A percentile compares a stretch with the other conserved stretches of the same genome.
These are phyloP conservation scores for Tryphoninae sp. DNA, from an alignment of 2,888 invertebrate genomes.

Conservation along the genomic window DNA sequence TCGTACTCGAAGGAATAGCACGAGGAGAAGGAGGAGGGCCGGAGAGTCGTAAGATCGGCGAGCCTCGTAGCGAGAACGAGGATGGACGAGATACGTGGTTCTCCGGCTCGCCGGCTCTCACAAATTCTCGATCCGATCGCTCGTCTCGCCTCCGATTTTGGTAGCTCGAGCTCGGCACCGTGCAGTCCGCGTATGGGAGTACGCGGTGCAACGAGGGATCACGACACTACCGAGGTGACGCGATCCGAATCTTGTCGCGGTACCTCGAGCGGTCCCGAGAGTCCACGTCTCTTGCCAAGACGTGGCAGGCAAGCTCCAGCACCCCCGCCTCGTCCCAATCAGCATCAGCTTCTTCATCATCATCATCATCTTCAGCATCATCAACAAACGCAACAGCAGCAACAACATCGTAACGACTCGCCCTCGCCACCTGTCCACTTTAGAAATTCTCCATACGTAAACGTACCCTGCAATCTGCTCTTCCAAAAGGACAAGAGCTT, in stretches of 20 bases:
- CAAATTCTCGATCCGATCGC: conserved; percentile 92
- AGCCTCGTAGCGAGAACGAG: conserved; percentile 36
- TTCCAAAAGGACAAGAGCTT: conserved; percentile 78
- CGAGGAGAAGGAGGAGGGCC: conserved; percentile 28
- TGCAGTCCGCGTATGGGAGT: conserved; percentile 79
- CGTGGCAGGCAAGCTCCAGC: conserved; percentile 80
- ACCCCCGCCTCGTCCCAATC: conserved; percentile 81
- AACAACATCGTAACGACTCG: conserved; percentile 80
- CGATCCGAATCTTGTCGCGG: conserved; percentile 60
- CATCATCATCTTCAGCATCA: conserved; percentile 74
- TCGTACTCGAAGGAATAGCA: conserved; percentile 5
- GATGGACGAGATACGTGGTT: conserved; percentile 79
- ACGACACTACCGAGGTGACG: conserved; percentile 54
- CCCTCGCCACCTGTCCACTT: conserved; percentile 72
- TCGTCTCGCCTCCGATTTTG: conserved; percentile 84
- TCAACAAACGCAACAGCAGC: conserved; percentile 73
- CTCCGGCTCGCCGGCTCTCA: conserved; percentile 88
- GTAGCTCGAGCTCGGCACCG: conserved; percentile 84
- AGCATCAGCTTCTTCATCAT: conserved; percentile 69
- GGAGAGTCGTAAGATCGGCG: conserved; percentile 5
- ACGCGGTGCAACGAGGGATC: conserved; percentile 58
- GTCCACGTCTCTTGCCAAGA: conserved; percentile 87
- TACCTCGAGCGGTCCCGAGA: conserved; percentile 84
- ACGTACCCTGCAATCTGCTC: conserved; percentile 75
- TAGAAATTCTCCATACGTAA: conserved; percentile 77